Evolutionary conservation across 1,140 invertebrate species (phyloP), one percentile per base, ranked within the genome.

Genomic region (Trinorchestia longiramus): DNA sequence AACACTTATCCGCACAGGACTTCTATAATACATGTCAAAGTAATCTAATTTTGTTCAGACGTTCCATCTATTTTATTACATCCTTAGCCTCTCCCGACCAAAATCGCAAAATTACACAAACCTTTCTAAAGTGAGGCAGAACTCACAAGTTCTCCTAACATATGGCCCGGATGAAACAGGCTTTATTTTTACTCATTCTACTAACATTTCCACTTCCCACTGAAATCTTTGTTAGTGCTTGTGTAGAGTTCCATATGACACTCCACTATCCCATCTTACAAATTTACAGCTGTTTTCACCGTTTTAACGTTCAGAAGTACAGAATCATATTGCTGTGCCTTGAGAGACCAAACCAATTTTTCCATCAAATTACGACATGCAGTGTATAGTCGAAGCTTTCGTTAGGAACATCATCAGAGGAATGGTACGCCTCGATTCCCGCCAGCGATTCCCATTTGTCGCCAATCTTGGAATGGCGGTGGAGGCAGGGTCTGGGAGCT

Each of bases 361-460:
- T 77, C 62, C 11, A 77, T 77, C 62, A 77, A 77, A 77, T 77
- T 11, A 77, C 8, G 62, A 19, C 62, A 36, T 77, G 28, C 62
- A 23, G 62, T 77, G 62, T 77, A 28, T 77, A 77, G 62, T 77
- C 62, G 62, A 77, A 77, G 62, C 62, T 77, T 77, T 77, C 15
- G 62, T 77, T 36, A 77, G 62, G 62, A 77, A 77, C 62, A 28
- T 77, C 62, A 77, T 77, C 62, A 77, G 62, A 77, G 62, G 62
- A 36, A 77, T 77, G 62, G 62, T 28, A 77, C 62, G 62, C 62
- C 62, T 77, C 62, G 41, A 44, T 91, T 91, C 88, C 88, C 43
- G 41, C 88, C 88, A 91, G 43, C 88, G 88, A 91, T 91, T 91
- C 88, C 88, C 88, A 91, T 91, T 91, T 91, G 88, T 91, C 88